phyloP scores from a whole-genome alignment of 2,888 invertebrate species.

The Endotricha flammealis region DNA sequence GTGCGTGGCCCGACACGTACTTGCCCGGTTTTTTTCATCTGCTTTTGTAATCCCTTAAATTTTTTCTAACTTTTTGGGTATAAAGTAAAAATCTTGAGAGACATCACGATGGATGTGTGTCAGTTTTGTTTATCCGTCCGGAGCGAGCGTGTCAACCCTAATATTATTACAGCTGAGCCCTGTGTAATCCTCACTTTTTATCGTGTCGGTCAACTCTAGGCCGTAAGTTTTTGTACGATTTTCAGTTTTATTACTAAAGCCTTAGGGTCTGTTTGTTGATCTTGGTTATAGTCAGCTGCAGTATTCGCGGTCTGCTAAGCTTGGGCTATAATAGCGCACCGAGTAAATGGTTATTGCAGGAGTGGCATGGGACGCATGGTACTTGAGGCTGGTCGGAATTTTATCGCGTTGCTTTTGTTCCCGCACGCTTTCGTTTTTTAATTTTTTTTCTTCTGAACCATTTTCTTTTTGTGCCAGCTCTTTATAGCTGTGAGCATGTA shows the following conservation, averaged over 20 bases:
- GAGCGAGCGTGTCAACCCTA: slow-evolving; percentile 24
- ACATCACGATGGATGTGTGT: slow-evolving; percentile 4
- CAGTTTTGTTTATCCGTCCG: slow-evolving; percentile 18
- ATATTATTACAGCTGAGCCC: slow-evolving; percentile 26
- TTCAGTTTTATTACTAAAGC: slow-evolving; percentile 13
- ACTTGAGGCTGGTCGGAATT: slow-evolving; percentile 24
- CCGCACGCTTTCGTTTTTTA: neutral
- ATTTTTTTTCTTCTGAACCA: slow-evolving; percentile 1
- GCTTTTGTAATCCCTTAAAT: too few species aligned
- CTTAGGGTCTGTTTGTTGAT: slow-evolving; percentile 11
- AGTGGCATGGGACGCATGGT: slow-evolving; percentile 17
- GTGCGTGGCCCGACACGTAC: too few species aligned
- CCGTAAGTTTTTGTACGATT: slow-evolving; percentile 12
- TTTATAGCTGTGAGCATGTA: slow-evolving; percentile 1
- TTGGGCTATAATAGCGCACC: slow-evolving; percentile 25
- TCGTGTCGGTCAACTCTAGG: slow-evolving; percentile 24
- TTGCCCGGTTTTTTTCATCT: too few species aligned
- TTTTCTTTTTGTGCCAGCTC: slow-evolving; percentile 5
- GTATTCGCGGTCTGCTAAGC: slow-evolving; percentile 21
- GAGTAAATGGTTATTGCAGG: slow-evolving; percentile 30
- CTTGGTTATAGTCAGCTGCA: slow-evolving; percentile 2
- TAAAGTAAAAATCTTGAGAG: neutral
- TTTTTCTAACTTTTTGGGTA: too few species aligned
- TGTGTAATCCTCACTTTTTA: slow-evolving; percentile 29
- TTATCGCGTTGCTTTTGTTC: slow-evolving; percentile 18